A percentile compares a stretch with the other conserved stretches of the same genome.
Conservation (phyloP, 2,888 invertebrate genomes). For the Hyalella azteca region DNA sequence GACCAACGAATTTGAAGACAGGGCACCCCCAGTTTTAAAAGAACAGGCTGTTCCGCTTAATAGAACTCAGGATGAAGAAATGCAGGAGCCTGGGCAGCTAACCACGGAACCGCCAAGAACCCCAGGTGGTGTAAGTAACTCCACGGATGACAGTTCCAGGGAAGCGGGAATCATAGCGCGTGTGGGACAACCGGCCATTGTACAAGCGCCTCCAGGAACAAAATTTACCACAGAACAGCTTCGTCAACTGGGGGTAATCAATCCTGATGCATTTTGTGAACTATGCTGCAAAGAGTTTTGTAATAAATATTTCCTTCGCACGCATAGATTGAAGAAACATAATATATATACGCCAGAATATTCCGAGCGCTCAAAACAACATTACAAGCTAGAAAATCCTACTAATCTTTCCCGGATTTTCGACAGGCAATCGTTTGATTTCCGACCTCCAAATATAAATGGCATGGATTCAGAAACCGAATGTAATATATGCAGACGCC, state of each 20-base stretch:
- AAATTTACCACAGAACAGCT: conserved; percentile 74
- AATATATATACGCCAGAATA: conserved; percentile 74
- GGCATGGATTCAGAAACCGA: conserved; percentile 60
- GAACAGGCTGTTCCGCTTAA: not conserved
- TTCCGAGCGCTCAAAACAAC: conserved; percentile 53
- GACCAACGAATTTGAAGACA: not conserved
- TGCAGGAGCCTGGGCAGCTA: conserved; percentile 41
- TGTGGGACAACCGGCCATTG: conserved; percentile 57
- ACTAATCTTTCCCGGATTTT: conserved; percentile 48
- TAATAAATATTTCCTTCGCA: conserved; percentile 78
- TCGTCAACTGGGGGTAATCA: conserved; percentile 74
- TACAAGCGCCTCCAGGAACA: conserved; percentile 55
- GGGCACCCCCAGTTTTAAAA: conserved; percentile 7
- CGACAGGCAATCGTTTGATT: conserved; percentile 48
- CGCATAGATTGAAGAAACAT: conserved; percentile 99
- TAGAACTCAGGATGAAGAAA: conserved; percentile 38
- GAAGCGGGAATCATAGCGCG: conserved; percentile 55
- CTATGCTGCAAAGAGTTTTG: conserved; percentile 77
- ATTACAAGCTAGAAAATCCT: conserved; percentile 48
- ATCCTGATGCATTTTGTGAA: conserved; percentile 69
- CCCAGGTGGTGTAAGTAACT: conserved; percentile 49
- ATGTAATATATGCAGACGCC: conserved; percentile 63
- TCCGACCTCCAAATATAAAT: conserved; percentile 38
- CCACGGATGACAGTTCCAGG: conserved; percentile 55
- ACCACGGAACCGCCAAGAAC: conserved; percentile 46